Evolutionary conservation across 2,113 vertebrate species (phyloP).

Genomic region (Tetraodon nigroviridis): DNA sequence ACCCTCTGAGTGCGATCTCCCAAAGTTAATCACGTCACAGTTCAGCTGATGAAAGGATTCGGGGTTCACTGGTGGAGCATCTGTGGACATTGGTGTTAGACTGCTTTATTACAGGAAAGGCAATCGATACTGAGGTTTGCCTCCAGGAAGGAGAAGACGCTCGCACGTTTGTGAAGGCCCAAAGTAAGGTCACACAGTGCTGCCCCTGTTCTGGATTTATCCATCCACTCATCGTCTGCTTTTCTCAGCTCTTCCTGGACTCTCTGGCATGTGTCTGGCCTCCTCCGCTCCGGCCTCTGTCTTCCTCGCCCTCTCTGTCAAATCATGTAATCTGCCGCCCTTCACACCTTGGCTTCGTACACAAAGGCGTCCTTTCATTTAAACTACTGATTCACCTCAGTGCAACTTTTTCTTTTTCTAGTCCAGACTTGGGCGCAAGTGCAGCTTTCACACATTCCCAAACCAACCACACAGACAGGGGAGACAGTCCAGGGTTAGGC

Average conservation of each 20-base stretch:
- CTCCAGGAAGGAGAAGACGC: background rate
- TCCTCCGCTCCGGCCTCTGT: slow-evolving; percentile 5
- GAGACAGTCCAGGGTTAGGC: too few species aligned
- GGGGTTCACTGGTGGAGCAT: slow-evolving; percentile 8
- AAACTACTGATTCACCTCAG: slow-evolving; percentile 51
- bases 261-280: background rate
- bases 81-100: slow-evolving; percentile 12
- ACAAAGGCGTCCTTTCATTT: slow-evolving; percentile 56
- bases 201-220: slow-evolving; percentile 6
- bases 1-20: slow-evolving; percentile 4
- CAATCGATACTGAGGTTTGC: background rate
- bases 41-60: slow-evolving; percentile 21
- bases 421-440: too few species aligned
- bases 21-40: slow-evolving; percentile 17
- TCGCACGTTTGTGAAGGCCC: background rate
- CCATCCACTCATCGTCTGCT: slow-evolving; percentile 16
- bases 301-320: slow-evolving; percentile 30
- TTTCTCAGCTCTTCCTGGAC: slow-evolving; percentile 13
- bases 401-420: too few species aligned
- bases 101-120: slow-evolving; percentile 22
- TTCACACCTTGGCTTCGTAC: slow-evolving; percentile 39
- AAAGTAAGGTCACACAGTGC: background rate
- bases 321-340: slow-evolving; percentile 48
- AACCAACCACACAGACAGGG: too few species aligned
- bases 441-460: too few species aligned